Conservation (phyloP, 2,113 vertebrate genomes). For the Anser cygnoides region DNA sequence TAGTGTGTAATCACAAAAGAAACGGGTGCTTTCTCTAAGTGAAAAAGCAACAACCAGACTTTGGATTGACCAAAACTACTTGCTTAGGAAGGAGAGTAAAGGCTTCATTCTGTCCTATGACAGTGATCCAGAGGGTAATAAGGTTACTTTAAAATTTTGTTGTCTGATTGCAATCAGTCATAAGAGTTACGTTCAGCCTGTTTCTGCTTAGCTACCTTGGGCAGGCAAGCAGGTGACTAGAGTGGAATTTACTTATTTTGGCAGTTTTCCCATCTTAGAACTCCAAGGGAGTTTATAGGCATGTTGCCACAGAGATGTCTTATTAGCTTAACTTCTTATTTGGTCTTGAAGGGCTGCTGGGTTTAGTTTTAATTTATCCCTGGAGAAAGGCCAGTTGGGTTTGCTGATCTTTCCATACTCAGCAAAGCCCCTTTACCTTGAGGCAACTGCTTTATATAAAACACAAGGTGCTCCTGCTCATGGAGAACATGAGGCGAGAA, state of each 20-base stretch:
- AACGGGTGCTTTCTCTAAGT: not conserved
- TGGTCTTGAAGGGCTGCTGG: not conserved
- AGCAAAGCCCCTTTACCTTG: not conserved
- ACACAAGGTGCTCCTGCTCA: not conserved
- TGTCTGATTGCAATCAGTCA: not conserved
- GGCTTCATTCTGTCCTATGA: fast-evolving
- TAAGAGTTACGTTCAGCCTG: not conserved
- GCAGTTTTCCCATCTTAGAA: not conserved
- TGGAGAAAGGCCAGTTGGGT: not conserved
- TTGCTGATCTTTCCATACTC: not conserved
- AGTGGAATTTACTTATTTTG: conserved; percentile 36
- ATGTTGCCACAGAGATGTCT: not conserved
- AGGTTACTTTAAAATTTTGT: not conserved
- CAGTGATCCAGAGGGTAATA: not conserved
- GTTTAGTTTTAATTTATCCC: conserved; percentile 2
- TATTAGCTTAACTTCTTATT: not conserved
- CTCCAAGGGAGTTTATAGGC: not conserved
- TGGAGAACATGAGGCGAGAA: not conserved
- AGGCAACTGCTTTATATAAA: not conserved
- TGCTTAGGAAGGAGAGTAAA: not conserved
- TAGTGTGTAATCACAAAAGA: not conserved
- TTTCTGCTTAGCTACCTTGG: not conserved
- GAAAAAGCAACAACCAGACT: not conserved
- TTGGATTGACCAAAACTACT: not conserved
- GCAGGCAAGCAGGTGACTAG: not conserved